Percentiles rank a stretch among this genome's conserved stretches.
Conservation (phyloP, 2,888 invertebrate genomes). For the Pyrochroa serraticornis region DNA sequence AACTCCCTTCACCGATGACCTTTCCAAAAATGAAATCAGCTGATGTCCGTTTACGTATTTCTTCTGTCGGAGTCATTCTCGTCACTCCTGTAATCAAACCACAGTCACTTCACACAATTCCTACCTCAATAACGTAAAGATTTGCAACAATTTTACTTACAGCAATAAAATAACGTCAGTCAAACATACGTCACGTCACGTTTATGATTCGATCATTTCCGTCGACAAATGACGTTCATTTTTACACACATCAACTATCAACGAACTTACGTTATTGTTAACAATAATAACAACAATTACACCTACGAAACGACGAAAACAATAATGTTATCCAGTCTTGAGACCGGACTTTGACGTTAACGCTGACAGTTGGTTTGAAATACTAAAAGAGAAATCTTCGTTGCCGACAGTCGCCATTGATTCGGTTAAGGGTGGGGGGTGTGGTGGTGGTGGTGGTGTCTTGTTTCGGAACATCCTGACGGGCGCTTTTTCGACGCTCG, state of each 20-base stretch:
- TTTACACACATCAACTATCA: too few species aligned
- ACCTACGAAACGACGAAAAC: too few species aligned
- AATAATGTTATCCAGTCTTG: too few species aligned
- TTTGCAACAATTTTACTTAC: too few species aligned
- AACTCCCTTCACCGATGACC: slow-evolving; percentile 96
- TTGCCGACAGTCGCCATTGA: not conserved
- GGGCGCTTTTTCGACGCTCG: not conserved
- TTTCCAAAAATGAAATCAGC: slow-evolving; percentile 95
- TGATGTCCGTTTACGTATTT: slow-evolving; percentile 72
- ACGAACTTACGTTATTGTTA: too few species aligned
- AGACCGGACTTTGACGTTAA: too few species aligned
- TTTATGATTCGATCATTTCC: not conserved
- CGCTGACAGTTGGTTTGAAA: too few species aligned
- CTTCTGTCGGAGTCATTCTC: slow-evolving; percentile 50
- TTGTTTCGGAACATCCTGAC: not conserved
- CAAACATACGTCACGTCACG: not conserved
- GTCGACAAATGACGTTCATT: not conserved
- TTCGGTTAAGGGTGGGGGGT: not conserved
- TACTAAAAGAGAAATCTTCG: not conserved
- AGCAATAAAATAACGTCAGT: not conserved
- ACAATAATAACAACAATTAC: too few species aligned
- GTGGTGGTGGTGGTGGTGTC: not conserved
- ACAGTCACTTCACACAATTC: not conserved
- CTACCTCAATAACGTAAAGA: not conserved
- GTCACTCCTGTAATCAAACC: not conserved